Evolutionary conservation across 2,113 vertebrate species (phyloP).

Genomic region (Anseranas semipalmata): DNA sequence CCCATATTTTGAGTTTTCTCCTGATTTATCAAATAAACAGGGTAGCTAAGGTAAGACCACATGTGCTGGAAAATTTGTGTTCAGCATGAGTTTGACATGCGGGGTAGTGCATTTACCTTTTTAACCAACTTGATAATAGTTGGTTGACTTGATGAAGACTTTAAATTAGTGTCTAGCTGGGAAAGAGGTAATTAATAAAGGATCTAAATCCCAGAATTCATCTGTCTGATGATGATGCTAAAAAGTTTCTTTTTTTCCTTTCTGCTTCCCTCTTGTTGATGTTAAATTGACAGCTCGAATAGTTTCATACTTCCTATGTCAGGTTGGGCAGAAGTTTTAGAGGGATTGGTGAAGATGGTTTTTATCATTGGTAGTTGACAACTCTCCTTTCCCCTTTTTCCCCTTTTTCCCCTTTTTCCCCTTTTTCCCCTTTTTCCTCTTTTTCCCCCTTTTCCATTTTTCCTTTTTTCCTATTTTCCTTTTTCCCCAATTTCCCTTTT

Average conservation of each 20-base stretch:
- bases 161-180: not conserved
- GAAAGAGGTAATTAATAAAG: not conserved
- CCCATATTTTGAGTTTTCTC: not conserved
- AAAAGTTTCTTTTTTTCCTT: not conserved
- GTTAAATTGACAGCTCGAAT: not conserved
- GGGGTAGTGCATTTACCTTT: not conserved
- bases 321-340: not conserved
- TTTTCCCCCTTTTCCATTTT: not conserved
- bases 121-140: not conserved
- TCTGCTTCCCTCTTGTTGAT: not conserved
- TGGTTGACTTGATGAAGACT: slow-evolving; percentile 3
- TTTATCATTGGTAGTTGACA: not conserved
- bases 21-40: not conserved
- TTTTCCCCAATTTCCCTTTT: not conserved
- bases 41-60: not conserved
- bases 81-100: not conserved
- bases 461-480: too few relatives aligned
- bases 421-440: not conserved
- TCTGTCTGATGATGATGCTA: not conserved
- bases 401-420: not conserved
- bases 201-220: slow-evolving; percentile 1
- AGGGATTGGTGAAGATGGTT: not conserved
- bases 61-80: not conserved
- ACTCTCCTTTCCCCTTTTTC: not conserved
- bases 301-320: not conserved